Percentiles rank a stretch among this genome's conserved stretches.
Conservation (phyloP, 2,113 vertebrate genomes). For the Anarrhichthys ocellatus region DNA sequence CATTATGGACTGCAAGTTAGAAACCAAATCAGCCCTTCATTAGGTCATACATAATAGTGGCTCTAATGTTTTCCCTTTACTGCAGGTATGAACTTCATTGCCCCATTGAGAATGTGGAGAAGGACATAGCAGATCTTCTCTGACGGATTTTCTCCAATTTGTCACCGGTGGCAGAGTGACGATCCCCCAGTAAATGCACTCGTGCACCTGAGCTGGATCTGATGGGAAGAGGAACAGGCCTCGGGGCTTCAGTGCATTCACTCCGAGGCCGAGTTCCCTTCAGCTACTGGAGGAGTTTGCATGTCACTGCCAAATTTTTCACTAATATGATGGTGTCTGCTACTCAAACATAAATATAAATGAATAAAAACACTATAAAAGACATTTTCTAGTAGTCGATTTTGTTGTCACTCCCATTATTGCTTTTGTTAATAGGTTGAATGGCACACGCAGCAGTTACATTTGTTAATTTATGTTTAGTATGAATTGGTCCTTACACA, state of each 20-base stretch:
- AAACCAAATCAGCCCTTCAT: not conserved
- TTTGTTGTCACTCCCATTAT: not conserved
- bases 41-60: not conserved
- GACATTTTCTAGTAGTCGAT: not conserved
- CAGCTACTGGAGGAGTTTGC: slow-evolving; percentile 61
- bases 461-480: not conserved
- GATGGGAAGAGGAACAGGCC: slow-evolving; percentile 71
- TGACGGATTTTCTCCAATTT: slow-evolving; percentile 38
- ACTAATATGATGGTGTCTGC: slow-evolving; percentile 7
- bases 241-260: slow-evolving; percentile 81
- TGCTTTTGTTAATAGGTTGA: not conserved
- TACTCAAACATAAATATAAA: slow-evolving; percentile 3
- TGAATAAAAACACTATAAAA: slow-evolving; percentile 36
- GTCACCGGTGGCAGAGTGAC: slow-evolving; percentile 76
- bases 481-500: not conserved
- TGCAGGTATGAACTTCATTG: slow-evolving; percentile 82
- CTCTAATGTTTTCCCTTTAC: slow-evolving; percentile 22
- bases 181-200: slow-evolving; percentile 83
- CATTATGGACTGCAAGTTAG: not conserved
- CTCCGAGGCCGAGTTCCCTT: slow-evolving; percentile 70
- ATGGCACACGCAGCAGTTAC: not conserved
- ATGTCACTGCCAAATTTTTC: not conserved
- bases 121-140: slow-evolving; percentile 78
- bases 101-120: slow-evolving; percentile 78
- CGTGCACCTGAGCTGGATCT: slow-evolving; percentile 83